These are phyloP conservation scores for Myotis brandtii DNA, from an alignment of 2,113 vertebrate genomes.

Conservation along the genomic window DNA sequence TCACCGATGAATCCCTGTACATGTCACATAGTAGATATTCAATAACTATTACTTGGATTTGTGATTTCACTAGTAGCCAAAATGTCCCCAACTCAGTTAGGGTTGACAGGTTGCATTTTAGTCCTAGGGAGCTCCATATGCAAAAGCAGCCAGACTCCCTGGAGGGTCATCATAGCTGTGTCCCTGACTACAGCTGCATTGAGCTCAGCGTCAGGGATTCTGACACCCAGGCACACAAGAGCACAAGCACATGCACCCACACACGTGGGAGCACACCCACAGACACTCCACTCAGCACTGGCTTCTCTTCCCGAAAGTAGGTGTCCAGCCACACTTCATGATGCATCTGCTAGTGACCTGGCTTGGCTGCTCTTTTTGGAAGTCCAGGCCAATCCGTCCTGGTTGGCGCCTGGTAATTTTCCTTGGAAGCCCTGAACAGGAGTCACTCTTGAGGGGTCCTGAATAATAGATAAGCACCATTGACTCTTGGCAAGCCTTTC, in stretches of 20 bases:
- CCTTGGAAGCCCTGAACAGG: neutral
- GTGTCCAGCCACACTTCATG: neutral
- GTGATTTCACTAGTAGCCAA: neutral
- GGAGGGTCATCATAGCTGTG: neutral
- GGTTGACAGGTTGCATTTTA: neutral
- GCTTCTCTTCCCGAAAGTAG: neutral
- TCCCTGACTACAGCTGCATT: neutral
- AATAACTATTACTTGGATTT: neutral
- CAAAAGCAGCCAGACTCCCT: neutral
- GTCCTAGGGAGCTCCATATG: neutral
- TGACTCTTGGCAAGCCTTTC: neutral
- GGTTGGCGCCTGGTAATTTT: neutral
- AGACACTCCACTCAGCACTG: neutral
- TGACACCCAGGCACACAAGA: neutral
- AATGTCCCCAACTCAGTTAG: neutral
- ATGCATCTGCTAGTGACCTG: neutral
- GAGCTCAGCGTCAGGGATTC: neutral
- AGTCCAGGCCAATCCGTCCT: neutral
- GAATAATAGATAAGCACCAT: neutral
- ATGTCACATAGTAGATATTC: neutral
- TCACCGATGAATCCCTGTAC: neutral
- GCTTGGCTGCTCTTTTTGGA: neutral
- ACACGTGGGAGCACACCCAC: neutral
- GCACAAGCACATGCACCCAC: neutral
- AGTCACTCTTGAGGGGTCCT: neutral